Conservation (phyloP, 2,888 invertebrate genomes). For the Drosophila merina region DNA sequence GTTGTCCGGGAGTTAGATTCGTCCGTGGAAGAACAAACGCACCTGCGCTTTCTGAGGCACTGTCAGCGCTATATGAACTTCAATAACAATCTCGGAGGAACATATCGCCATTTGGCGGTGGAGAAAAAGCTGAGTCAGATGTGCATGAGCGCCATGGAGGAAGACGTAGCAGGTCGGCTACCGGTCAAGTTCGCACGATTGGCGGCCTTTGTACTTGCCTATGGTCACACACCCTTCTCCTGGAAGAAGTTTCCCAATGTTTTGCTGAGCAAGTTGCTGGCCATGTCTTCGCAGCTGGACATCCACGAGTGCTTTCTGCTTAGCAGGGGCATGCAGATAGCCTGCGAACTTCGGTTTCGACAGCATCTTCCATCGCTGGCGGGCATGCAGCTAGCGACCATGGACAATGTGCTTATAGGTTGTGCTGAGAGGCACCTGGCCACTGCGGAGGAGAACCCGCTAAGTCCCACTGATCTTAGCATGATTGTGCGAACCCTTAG, state of each 20-base stretch:
- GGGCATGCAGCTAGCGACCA: constrained; percentile 71
- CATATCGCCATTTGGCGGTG: constrained; percentile 84
- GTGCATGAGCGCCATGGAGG: constrained; percentile 81
- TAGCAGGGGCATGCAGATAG: constrained; percentile 84
- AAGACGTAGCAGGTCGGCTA: constrained; percentile 80
- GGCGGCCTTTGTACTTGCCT: constrained; percentile 84
- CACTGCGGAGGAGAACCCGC: constrained; percentile 48
- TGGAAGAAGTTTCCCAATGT: constrained; percentile 81
- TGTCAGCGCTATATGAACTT: constrained; percentile 86
- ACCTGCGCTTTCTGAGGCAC: constrained; percentile 82
- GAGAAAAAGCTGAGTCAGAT: constrained; percentile 84
- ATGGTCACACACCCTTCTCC: constrained; percentile 81
- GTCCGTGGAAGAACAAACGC: constrained; percentile 56
- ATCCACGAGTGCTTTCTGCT: constrained; percentile 83
- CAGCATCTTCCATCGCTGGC: constrained; percentile 64
- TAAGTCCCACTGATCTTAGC: constrained; percentile 77
- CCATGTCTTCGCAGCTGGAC: constrained; percentile 83
- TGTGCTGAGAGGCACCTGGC: constrained; percentile 80
- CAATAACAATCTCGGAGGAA: constrained; percentile 85
- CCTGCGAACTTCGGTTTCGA: constrained; percentile 80
- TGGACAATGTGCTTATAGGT: constrained; percentile 80
- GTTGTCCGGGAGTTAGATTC: constrained; percentile 80
- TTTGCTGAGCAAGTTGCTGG: constrained; percentile 82
- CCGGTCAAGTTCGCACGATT: constrained; percentile 83
- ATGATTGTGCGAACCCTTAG: constrained; percentile 79